Conservation (phyloP, 1,140 invertebrate genomes). For the Cheumatopsyche charites region DNA sequence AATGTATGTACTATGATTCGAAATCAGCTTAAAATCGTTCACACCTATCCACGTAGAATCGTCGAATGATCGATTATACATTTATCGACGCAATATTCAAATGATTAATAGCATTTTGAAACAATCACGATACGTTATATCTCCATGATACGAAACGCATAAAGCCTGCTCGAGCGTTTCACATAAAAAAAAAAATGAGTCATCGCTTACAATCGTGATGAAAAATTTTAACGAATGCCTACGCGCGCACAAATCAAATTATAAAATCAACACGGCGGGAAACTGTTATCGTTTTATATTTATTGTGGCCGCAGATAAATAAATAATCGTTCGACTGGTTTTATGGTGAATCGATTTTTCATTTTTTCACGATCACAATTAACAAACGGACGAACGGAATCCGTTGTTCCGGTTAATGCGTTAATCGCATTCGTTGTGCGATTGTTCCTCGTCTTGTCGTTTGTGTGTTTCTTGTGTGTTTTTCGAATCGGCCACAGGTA, state of each 20-base stretch:
- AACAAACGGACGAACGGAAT: neutral
- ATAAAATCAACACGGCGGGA: conserved; percentile 18
- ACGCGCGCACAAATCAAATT: conserved; percentile 15
- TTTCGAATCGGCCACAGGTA: conserved; percentile 20
- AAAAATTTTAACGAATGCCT: neutral
- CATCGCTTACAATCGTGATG: too few relatives aligned
- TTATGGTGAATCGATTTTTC: conserved; percentile 27
- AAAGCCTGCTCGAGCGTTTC: too few relatives aligned
- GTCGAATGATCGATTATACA: too few relatives aligned
- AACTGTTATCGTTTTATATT: conserved; percentile 20
- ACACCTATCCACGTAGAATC: too few relatives aligned
- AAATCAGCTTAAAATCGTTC: too few relatives aligned
- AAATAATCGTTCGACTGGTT: conserved; percentile 22
- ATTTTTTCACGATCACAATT: too few relatives aligned
- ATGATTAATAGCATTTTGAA: too few relatives aligned
- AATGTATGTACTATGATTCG: too few relatives aligned
- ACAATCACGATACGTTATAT: neutral
- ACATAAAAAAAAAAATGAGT: too few relatives aligned
- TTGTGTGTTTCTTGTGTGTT: conserved; percentile 17
- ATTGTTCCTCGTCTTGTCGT: neutral
- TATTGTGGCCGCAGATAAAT: conserved; percentile 7
- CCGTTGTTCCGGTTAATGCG: too few relatives aligned
- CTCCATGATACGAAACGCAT: neutral
- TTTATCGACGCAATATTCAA: too few relatives aligned
- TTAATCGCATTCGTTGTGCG: too few relatives aligned